Base-by-base conservation (phyloP, 2,888 invertebrate genomes). In the Vanessa cardui region DNA sequence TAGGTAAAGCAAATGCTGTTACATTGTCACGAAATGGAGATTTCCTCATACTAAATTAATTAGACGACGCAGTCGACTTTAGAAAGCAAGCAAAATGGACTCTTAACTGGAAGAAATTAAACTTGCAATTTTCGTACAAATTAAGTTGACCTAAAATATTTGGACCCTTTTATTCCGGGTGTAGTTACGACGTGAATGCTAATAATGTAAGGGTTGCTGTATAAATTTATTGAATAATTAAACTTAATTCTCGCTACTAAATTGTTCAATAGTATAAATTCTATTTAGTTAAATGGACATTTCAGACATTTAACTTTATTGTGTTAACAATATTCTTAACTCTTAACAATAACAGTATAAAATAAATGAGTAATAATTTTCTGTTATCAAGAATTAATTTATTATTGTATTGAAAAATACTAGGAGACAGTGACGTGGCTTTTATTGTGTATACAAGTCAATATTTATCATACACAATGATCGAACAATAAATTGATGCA, bases 211-310 rank as follows among this genome's bases (percentile, higher is more conserved):
- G 86, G 85, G 87, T 84, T 79, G 83, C 83, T 84, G 83, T 85
- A 87, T 79, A 83, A 89, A 90, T 90, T 90, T 87, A 90, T 89
- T 83, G 87, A 86, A 90, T 89, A 88, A 89, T 90, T 90, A 86
- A 88, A 89, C 82, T 89, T 88, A 87, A 89, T 88, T 87, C 83
- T 83, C 78, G 77, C 74, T 80, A 82, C 68, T 74, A 70, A 76
- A 75, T 74, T 76, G 75, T 72, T 71, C 71, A 75, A 73, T 77
- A 73, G 69, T 71, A 74, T 68, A 66, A 74, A 73, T 72, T 69
- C 59, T 67, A 66, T 67, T 69, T 71, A 50, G 46, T 18, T n/a
- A 39, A 56, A 31, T 54, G 26, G 58, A 2, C 44, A 58, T 20
- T 58, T 59, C 5, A 45, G 46, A 45, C 46, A 18, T 46, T 46